phyloP scores from a whole-genome alignment of 2,113 vertebrate species.

The Lampris megalopsis region DNA sequence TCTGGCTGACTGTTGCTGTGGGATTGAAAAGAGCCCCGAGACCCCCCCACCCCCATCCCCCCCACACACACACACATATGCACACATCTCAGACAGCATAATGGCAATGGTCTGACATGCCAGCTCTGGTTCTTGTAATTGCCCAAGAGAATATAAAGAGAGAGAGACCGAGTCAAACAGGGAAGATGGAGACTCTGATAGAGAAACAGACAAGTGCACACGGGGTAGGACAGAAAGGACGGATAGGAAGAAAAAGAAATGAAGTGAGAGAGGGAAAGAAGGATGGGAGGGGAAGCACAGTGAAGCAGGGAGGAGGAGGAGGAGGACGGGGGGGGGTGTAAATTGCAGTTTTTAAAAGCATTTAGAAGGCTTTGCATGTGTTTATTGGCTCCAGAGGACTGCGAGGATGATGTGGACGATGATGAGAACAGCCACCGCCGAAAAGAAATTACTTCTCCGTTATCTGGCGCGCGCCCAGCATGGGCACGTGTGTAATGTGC shows the following conservation, averaged over 20 bases:
- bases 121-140: conserved; percentile 54
- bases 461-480: conserved; percentile 21
- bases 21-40: conserved; percentile 35
- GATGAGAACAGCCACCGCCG: conserved; percentile 24
- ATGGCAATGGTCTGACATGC: conserved; percentile 45
- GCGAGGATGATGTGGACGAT: conserved; percentile 25
- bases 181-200: no score
- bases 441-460: conserved; percentile 37
- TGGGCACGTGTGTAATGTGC: no score
- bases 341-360: conserved; percentile 56
- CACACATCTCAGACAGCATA: conserved; percentile 27
- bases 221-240: not conserved
- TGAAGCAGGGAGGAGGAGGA: conserved; percentile 7
- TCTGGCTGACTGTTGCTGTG: conserved; percentile 32
- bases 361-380: conserved; percentile 53
- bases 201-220: no score
- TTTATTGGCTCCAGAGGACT: conserved; percentile 36
- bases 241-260: no score
- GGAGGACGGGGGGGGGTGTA: conserved; percentile 22
- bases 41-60: conserved; percentile 49
- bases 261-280: not conserved
- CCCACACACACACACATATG: conserved; percentile 29
- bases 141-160: conserved; percentile 38
- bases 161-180: conserved; percentile 1
- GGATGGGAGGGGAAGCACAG: not conserved